These are phyloP conservation scores for Sthenelais limicola DNA, from an alignment of 2,888 invertebrate genomes.

Conservation along the genomic window DNA sequence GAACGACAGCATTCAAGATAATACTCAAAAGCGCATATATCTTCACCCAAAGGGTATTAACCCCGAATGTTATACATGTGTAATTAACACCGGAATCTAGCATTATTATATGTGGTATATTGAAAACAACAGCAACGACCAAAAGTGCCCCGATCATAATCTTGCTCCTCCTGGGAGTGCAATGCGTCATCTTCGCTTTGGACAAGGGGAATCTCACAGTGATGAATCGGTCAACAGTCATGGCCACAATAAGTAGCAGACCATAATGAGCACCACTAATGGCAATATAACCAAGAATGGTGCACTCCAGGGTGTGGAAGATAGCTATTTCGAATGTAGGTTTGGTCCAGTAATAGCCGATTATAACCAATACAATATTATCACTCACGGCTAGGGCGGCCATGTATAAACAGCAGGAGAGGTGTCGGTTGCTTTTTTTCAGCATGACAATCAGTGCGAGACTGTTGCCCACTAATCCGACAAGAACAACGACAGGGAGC, in stretches of 20 bases:
- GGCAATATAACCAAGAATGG: too few species aligned
- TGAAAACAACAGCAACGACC: not conserved
- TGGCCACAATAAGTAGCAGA: slow-evolving; percentile 11
- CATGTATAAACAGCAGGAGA: slow-evolving; percentile 22
- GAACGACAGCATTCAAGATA: not conserved
- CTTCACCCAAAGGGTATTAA: not conserved
- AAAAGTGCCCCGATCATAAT: not conserved
- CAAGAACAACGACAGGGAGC: slow-evolving; percentile 15
- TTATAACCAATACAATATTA: not conserved
- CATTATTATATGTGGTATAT: not conserved
- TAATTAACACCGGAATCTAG: not conserved
- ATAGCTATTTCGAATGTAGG: not conserved
- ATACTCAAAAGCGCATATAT: not conserved
- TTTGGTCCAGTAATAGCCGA: slow-evolving; percentile 1
- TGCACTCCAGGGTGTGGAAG: too few species aligned
- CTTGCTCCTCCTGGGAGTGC: slow-evolving; percentile 8
- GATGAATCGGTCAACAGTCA: slow-evolving; percentile 20
- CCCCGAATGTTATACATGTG: not conserved
- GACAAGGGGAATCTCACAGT: slow-evolving; percentile 3
- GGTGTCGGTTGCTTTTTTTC: not conserved
- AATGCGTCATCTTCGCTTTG: not conserved
- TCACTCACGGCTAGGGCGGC: slow-evolving; percentile 13
- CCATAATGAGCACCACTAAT: too few species aligned
- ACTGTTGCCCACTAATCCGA: not conserved
- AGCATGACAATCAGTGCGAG: slow-evolving; percentile 14